A percentile compares a stretch with the other conserved stretches of the same genome.
phyloP scores from a whole-genome alignment of 2,888 invertebrate species.

The Seira ritae region DNA sequence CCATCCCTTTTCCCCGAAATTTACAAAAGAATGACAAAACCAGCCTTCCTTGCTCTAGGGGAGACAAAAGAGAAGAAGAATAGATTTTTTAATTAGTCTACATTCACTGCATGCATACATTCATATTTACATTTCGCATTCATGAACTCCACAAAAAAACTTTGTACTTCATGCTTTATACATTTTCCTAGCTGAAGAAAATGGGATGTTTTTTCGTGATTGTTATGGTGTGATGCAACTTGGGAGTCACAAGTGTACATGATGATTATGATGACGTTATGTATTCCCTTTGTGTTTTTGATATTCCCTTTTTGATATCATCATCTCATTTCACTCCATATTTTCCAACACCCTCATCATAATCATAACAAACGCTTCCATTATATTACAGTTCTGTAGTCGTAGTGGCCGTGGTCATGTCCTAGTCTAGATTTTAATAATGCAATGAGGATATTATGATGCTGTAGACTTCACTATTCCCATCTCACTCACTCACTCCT shows the following conservation, averaged over 20 bases:
- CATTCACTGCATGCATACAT: not conserved
- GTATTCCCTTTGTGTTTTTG: too few species aligned
- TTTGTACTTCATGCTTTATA: too few species aligned
- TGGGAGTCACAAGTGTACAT: too few species aligned
- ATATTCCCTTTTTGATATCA: too few species aligned
- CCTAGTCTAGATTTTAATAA: not conserved
- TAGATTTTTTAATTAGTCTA: constrained; percentile 8
- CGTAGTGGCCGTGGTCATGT: not conserved
- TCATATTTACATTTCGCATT: not conserved
- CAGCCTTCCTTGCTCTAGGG: not conserved
- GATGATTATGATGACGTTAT: too few species aligned
- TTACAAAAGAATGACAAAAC: not conserved
- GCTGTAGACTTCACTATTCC: not conserved
- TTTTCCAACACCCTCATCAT: too few species aligned
- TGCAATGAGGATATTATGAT: not conserved
- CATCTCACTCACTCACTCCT: not conserved
- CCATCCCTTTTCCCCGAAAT: not conserved
- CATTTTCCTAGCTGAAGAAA: too few species aligned
- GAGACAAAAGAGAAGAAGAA: not conserved
- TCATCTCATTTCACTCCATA: too few species aligned
- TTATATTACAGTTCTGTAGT: not conserved
- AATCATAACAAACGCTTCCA: too few species aligned
- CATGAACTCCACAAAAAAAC: too few species aligned
- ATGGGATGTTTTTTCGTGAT: too few species aligned
- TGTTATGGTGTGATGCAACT: too few species aligned